A percentile compares a stretch with the other conserved stretches of the same genome.
These are phyloP conservation scores for Paracentrotus lividus DNA, from an alignment of 53 echinoderm and acorn worm genomes.

Conservation along the genomic window DNA sequence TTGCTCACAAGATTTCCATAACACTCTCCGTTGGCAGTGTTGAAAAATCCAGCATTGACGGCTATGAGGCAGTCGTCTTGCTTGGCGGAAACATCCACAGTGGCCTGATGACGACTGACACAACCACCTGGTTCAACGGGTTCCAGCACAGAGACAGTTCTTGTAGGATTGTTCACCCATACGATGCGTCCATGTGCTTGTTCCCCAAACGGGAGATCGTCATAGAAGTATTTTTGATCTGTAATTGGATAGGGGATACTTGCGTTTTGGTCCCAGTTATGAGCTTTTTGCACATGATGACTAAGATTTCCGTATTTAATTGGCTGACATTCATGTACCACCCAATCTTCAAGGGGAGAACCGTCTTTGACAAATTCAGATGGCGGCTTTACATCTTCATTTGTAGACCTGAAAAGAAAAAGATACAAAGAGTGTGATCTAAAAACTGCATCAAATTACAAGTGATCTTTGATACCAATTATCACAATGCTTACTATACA, in stretches of 20 bases:
- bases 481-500: too few relatives aligned
- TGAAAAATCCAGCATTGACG: constrained; percentile 94
- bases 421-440: background rate
- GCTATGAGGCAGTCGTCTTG: constrained; percentile 89
- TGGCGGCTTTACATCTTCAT: constrained; percentile 66
- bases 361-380: constrained; percentile 76
- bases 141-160: constrained; percentile 93
- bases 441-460: too few relatives aligned
- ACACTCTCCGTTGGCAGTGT: constrained; percentile 90
- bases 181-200: constrained; percentile 85
- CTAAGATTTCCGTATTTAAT: constrained; percentile 90
- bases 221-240: constrained; percentile 76
- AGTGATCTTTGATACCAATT: too few relatives aligned
- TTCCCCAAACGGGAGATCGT: constrained; percentile 70
- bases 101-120: constrained; percentile 69
- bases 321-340: constrained; percentile 86
- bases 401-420: background rate
- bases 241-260: constrained; percentile 81
- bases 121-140: constrained; percentile 85
- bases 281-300: constrained; percentile 74
- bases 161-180: constrained; percentile 77
- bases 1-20: constrained; percentile 90
- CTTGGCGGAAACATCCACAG: constrained; percentile 74
- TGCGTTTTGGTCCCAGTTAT: constrained; percentile 55
- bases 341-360: constrained; percentile 79